Conservation (phyloP, 2,113 vertebrate genomes). For the Gobio gobio region DNA sequence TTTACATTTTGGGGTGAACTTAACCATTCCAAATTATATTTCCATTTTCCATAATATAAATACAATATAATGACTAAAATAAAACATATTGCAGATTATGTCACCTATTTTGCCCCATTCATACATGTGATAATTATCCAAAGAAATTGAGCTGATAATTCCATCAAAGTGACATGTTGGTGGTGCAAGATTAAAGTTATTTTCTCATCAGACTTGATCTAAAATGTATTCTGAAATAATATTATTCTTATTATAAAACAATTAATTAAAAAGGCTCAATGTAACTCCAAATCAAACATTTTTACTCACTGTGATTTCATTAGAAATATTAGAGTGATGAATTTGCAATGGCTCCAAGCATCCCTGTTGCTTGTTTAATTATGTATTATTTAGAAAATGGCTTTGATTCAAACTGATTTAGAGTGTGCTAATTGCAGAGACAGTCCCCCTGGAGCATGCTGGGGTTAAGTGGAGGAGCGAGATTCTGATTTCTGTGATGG, state of each 20-base stretch:
- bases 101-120: too few species aligned
- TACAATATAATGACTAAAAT: too few species aligned
- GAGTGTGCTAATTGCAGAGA: constrained; percentile 15
- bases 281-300: background rate
- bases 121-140: too few species aligned
- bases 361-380: constrained; percentile 27
- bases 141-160: too few species aligned
- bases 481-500: constrained; percentile 26
- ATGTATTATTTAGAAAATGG: constrained; percentile 21
- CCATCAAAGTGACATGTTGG: too few species aligned
- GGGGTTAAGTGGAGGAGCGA: constrained; percentile 21
- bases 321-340: background rate
- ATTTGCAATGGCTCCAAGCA: background rate
- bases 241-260: background rate
- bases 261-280: background rate
- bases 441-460: background rate
- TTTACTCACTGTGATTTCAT: constrained; percentile 14
- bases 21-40: too few species aligned
- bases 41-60: too few species aligned
- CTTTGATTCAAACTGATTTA: constrained; percentile 27
- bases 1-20: too few species aligned
- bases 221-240: background rate
- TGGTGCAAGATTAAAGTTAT: too few species aligned
- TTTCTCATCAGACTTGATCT: background rate
- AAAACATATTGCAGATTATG: too few species aligned